These are phyloP conservation scores for Otis tarda DNA, from an alignment of 2,113 vertebrate genomes.

Conservation along the genomic window DNA sequence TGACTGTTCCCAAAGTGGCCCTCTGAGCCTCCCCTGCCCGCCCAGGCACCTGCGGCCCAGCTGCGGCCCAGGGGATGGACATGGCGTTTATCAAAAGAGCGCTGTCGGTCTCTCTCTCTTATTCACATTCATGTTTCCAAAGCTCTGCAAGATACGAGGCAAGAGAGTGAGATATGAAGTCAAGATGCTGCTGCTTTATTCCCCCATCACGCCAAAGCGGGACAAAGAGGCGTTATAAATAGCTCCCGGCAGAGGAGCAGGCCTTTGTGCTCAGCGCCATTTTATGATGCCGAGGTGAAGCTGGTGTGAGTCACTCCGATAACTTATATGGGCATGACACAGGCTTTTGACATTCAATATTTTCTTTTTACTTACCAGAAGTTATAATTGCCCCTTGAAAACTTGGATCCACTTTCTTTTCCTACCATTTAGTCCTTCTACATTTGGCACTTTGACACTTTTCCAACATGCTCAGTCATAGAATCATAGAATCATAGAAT, in stretches of 20 bases:
- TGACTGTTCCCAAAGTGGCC: not conserved
- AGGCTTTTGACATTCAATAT: not conserved
- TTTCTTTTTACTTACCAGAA: not conserved
- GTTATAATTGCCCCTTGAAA: not conserved
- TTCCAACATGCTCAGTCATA: rapidly evolving
- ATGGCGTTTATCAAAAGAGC: not conserved
- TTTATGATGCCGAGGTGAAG: not conserved
- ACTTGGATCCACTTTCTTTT: not conserved
- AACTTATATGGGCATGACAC: not conserved
- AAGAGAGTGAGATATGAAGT: not conserved
- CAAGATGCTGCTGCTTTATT: not conserved
- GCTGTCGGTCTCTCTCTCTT: not conserved
- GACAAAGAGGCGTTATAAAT: not conserved
- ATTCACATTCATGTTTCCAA: not conserved
- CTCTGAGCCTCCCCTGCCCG: rapidly evolving
- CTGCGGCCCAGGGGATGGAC: not conserved
- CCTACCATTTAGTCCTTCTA: not conserved
- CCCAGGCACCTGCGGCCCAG: rapidly evolving
- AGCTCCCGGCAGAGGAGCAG: not conserved
- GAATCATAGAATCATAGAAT: too few species aligned
- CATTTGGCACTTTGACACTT: not conserved
- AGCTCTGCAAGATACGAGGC: not conserved
- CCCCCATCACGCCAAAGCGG: too few species aligned
- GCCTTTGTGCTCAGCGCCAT: not conserved
- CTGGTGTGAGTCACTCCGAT: not conserved